Conservation (phyloP, 2,113 vertebrate species). For the Chrysemys picta region DNA sequence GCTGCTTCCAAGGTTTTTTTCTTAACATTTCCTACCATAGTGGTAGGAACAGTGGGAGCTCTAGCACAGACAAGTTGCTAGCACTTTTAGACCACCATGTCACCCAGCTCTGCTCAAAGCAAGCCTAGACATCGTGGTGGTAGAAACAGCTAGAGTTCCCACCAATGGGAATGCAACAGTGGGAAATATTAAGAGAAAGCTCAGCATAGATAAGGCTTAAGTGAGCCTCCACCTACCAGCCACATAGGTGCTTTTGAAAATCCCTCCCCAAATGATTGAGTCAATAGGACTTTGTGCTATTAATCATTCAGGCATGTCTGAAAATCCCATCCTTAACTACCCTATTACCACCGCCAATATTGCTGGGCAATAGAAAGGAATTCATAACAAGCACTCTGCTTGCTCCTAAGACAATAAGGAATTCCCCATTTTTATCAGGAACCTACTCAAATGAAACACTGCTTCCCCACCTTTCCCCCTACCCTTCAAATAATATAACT, state of each 20-base stretch:
- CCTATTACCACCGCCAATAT: background rate
- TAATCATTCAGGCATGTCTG: fast-evolving
- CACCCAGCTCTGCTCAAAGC: background rate
- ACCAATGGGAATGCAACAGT: background rate
- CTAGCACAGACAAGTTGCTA: background rate
- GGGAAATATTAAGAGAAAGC: background rate
- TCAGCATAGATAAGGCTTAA: background rate
- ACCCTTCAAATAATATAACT: no score
- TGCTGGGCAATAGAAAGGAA: background rate
- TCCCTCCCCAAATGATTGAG: background rate
- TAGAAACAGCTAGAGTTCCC: background rate
- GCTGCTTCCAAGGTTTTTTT: background rate
- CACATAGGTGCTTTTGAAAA: background rate
- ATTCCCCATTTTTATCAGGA: background rate
- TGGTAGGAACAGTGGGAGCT: background rate
- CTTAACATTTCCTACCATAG: background rate
- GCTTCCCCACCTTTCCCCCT: no score
- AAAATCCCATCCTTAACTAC: background rate
- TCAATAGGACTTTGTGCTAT: background rate
- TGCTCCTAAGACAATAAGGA: background rate
- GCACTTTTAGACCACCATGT: background rate
- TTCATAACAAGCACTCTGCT: background rate
- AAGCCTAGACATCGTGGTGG: background rate
- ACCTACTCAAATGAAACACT: background rate
- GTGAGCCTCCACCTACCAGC: background rate